phyloP scores from a whole-genome alignment of 2,888 invertebrate genomes.

The Gisinianus flammeolus region DNA sequence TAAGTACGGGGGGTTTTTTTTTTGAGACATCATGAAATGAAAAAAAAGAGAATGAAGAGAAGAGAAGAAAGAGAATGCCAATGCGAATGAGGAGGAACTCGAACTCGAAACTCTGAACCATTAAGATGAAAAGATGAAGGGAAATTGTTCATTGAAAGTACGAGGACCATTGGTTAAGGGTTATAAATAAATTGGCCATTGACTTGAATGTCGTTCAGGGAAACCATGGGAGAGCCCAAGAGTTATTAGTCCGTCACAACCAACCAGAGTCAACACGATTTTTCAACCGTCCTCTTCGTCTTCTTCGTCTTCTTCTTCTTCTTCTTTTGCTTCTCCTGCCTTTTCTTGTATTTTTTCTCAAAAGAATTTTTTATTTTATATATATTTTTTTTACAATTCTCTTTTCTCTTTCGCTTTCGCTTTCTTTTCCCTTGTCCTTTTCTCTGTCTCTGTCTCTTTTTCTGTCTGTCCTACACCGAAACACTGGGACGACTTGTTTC shows the following conservation, averaged over 20 bases:
- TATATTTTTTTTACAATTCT: too few species aligned
- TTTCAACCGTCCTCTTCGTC: slow-evolving; percentile 4
- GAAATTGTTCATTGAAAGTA: slow-evolving; percentile 44
- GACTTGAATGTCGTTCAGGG: slow-evolving; percentile 39
- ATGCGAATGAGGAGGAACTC: neutral
- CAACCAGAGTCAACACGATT: slow-evolving; percentile 38
- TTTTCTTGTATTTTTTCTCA: too few species aligned
- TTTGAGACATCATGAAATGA: neutral
- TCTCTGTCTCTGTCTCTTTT: too few species aligned
- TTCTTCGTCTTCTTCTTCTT: neutral
- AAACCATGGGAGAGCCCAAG: slow-evolving; percentile 34
- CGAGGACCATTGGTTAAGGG: slow-evolving; percentile 44
- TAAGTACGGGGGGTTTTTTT: neutral
- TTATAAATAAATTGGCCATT: slow-evolving; percentile 47
- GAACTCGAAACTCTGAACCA: too few species aligned
- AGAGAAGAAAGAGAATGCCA: too few species aligned
- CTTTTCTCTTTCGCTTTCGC: too few species aligned
- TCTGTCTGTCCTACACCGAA: too few species aligned
- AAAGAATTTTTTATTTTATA: too few species aligned
- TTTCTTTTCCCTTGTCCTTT: too few species aligned
- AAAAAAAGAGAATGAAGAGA: neutral
- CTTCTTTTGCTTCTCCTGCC: too few species aligned
- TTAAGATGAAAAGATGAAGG: slow-evolving; percentile 35
- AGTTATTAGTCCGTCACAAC: slow-evolving; percentile 42
- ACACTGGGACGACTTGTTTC: too few species aligned